Conservation (phyloP, 2,797 vertebrate genomes). For the Mallotus villosus region DNA sequence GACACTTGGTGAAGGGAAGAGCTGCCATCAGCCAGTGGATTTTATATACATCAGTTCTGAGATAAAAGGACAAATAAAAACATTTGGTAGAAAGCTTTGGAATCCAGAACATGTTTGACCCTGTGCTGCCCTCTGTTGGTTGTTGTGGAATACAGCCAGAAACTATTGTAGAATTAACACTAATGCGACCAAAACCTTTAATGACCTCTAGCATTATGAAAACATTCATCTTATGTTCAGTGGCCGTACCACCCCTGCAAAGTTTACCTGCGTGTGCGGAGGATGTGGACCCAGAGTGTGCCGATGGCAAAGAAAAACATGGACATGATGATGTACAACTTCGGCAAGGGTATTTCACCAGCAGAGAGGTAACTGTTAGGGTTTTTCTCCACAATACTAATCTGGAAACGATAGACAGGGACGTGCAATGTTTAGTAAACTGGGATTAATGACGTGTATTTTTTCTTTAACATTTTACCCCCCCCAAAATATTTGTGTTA, state of each 20-base stretch:
- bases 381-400: constrained; percentile 81
- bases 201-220: not conserved
- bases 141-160: no score
- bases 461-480: no score
- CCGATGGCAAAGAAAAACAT: constrained; percentile 82
- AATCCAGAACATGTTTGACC: no score
- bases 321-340: constrained; percentile 84
- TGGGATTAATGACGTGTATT: no score
- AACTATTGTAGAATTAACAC: not conserved
- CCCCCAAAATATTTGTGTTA: no score
- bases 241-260: no score
- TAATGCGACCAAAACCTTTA: not conserved
- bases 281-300: constrained; percentile 79
- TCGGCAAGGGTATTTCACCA: constrained; percentile 85
- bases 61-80: no score
- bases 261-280: constrained; percentile 62
- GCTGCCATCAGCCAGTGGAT: constrained; percentile 90
- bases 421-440: no score
- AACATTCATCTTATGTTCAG: no score
- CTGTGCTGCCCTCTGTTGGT: no score
- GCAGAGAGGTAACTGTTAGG: constrained; percentile 85
- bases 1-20: constrained; percentile 85
- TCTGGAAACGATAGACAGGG: constrained; percentile 61
- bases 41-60: constrained; percentile 83
- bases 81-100: no score